These are phyloP conservation scores for Hermodice carunculata DNA, from an alignment of 2,888 invertebrate species.

Conservation along the genomic window DNA sequence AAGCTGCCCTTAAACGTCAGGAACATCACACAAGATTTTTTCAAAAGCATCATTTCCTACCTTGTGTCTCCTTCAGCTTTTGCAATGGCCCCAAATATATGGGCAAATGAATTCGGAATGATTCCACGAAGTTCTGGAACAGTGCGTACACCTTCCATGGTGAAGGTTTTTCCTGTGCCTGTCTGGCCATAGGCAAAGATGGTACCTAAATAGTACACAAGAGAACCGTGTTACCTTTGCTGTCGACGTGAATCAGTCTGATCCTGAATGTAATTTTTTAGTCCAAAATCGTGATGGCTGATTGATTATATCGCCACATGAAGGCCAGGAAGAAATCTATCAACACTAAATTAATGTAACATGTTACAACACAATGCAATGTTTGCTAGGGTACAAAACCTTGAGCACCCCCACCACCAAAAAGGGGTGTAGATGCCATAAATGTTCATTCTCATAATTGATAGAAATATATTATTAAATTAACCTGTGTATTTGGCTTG, in stretches of 20 bases:
- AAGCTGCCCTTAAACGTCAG: not conserved
- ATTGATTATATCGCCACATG: not conserved
- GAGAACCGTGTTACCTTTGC: too few relatives aligned
- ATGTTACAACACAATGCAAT: too few relatives aligned
- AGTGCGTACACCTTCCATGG: slow-evolving; percentile 93
- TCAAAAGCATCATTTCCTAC: slow-evolving; percentile 71
- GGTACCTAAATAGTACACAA: slow-evolving; percentile 73
- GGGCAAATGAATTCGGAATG: slow-evolving; percentile 98
- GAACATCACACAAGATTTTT: not conserved
- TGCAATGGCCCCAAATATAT: slow-evolving; percentile 97
- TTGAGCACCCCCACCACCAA: too few relatives aligned
- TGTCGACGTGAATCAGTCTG: too few relatives aligned
- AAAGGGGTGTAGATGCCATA: too few relatives aligned
- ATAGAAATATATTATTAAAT: too few relatives aligned
- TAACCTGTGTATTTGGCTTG: too few relatives aligned
- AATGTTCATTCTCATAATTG: too few relatives aligned
- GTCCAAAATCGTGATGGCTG: too few relatives aligned
- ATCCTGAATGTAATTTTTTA: too few relatives aligned
- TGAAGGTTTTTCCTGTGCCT: slow-evolving; percentile 98
- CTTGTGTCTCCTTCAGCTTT: slow-evolving; percentile 92
- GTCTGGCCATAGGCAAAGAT: slow-evolving; percentile 78
- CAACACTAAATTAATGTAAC: not conserved
- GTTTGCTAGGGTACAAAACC: too few relatives aligned
- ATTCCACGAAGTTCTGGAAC: slow-evolving; percentile 94
- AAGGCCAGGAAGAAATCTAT: not conserved